Evolutionary conservation across 2,797 vertebrate species (phyloP).

Genomic region (Sternotherus odoratus): DNA sequence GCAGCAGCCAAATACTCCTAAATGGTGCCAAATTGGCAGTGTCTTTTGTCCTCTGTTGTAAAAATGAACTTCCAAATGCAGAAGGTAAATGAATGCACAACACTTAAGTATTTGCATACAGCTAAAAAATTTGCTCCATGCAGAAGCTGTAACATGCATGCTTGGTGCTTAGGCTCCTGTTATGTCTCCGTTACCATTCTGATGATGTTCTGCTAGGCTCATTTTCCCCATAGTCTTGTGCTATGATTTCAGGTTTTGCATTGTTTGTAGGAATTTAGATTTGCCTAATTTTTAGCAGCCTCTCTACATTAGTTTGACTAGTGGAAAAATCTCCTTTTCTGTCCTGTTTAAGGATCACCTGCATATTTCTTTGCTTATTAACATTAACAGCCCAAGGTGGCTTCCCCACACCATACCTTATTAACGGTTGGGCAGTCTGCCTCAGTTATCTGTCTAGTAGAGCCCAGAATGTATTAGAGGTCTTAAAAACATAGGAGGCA

Average conservation of each 20-base stretch:
- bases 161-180: conserved; percentile 32
- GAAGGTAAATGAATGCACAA: conserved; percentile 37
- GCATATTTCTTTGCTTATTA: not conserved
- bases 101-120: conserved; percentile 20
- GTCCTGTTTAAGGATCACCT: not conserved
- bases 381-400: not conserved
- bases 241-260: not conserved
- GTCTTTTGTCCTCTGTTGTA: conserved; percentile 8
- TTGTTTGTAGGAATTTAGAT: not conserved
- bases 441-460: not conserved
- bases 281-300: not conserved
- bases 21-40: not conserved
- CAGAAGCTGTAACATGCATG: not conserved
- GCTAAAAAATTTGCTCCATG: not conserved
- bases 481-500: not conserved
- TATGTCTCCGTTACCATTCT: conserved; percentile 8
- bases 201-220: not conserved
- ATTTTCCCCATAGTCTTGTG: not conserved
- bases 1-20: not conserved
- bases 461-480: not conserved
- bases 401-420: not conserved
- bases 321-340: not conserved
- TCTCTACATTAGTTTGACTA: not conserved
- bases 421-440: not conserved
- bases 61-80: not conserved